A percentile compares a stretch with the other conserved stretches of the same genome.
Conservation (phyloP, 2,113 vertebrate genomes). For the Misgurnus anguillicaudatus region DNA sequence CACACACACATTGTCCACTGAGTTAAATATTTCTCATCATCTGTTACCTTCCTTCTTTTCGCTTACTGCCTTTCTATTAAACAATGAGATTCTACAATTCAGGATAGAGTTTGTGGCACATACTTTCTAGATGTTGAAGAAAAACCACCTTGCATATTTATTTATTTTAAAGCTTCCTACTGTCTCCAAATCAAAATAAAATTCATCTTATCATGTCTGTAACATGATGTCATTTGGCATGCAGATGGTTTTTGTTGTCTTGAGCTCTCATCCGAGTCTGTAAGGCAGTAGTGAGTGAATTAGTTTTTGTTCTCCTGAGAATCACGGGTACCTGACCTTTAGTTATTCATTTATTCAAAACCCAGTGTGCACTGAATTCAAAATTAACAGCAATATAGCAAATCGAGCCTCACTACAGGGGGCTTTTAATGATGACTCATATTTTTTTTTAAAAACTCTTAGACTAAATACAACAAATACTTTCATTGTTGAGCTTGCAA, state of each 20-base stretch:
- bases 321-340: conserved; percentile 21
- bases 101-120: not conserved
- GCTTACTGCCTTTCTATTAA: not conserved
- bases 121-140: not conserved
- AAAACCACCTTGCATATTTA: not conserved
- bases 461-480: conserved; percentile 2
- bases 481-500: not conserved
- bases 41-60: not conserved
- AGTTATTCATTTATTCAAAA: conserved; percentile 36
- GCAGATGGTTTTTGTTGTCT: conserved; percentile 19
- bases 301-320: conserved; percentile 10
- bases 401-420: not conserved
- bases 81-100: not conserved
- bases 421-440: not conserved
- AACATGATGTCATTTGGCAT: not conserved
- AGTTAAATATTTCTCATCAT: not conserved
- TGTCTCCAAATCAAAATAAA: no score
- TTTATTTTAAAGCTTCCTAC: not conserved
- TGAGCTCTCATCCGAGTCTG: not conserved
- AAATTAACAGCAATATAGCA: conserved; percentile 5
- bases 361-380: not conserved
- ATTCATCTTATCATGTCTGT: conserved; percentile 4
- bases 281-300: conserved; percentile 2
- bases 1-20: conserved; percentile 26
- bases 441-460: not conserved